These are phyloP conservation scores for Rhizoglyphus robini DNA, from an alignment of 1,140 invertebrate species.

Conservation along the genomic window DNA sequence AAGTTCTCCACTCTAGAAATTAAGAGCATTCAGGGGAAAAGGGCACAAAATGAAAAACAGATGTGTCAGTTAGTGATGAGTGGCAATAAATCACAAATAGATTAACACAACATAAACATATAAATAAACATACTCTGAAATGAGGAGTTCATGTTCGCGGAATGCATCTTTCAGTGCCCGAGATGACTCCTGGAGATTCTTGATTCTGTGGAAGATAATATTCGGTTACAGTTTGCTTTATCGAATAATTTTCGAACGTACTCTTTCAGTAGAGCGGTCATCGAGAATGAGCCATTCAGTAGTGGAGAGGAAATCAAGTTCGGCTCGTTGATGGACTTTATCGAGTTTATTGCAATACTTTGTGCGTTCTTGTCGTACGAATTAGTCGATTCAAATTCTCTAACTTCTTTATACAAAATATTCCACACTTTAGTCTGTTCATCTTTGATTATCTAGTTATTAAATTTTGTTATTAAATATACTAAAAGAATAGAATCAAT, in stretches of 20 bases:
- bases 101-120: background rate
- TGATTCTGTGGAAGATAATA: background rate
- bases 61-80: background rate
- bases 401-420: background rate
- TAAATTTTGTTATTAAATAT: too few species aligned
- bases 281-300: background rate
- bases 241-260: too few species aligned
- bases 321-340: background rate
- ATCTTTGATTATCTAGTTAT: background rate
- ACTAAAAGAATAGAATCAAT: background rate
- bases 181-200: background rate
- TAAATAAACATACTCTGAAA: slow-evolving; percentile 15
- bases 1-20: too few species aligned
- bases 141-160: slow-evolving; percentile 6
- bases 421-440: slow-evolving; percentile 11
- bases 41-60: background rate
- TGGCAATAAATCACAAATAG: background rate
- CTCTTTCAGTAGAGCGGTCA: background rate
- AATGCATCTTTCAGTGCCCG: background rate
- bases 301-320: background rate
- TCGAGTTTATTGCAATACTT: background rate
- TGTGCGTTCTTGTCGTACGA: background rate
- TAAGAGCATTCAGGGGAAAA: background rate
- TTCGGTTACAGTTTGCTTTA: too few species aligned
- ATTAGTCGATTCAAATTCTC: background rate